Percentiles rank a stretch among this genome's conserved stretches.
Conservation (phyloP, 2,797 vertebrate genomes). For the Xenentodon cancila region DNA sequence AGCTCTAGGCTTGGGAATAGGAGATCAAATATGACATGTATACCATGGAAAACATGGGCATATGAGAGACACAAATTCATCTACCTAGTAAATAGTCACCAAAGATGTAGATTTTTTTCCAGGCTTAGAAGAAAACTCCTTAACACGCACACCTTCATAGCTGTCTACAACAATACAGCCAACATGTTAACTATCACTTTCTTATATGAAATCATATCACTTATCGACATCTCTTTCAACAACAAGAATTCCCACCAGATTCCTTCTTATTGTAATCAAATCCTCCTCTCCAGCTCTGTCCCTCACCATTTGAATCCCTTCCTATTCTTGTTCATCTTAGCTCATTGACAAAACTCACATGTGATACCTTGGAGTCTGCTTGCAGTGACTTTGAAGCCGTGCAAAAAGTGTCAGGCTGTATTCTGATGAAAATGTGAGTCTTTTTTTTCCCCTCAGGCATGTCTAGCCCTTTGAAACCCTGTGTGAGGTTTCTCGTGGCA, state of each 20-base stretch:
- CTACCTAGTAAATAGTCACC: conserved; percentile 32
- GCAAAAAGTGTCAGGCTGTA: conserved; percentile 57
- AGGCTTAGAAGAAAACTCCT: neutral
- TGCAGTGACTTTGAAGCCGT: conserved; percentile 62
- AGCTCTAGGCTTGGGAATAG: conserved; percentile 10
- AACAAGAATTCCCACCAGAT: conserved; percentile 29
- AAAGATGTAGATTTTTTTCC: conserved; percentile 19
- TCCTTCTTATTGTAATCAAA: conserved; percentile 17
- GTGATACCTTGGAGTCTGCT: conserved; percentile 64
- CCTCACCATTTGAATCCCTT: conserved; percentile 27
- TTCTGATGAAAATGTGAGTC: conserved; percentile 69
- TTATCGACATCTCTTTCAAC: conserved; percentile 33
- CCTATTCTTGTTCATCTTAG: conserved; percentile 35
- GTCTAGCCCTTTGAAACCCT: conserved; percentile 67
- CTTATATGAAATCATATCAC: conserved; percentile 34
- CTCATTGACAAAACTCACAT: conserved; percentile 61
- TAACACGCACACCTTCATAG: conserved; percentile 4
- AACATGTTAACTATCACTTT: conserved; percentile 17
- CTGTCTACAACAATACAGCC: conserved; percentile 9
- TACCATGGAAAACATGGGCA: conserved; percentile 12
- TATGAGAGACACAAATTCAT: conserved; percentile 21
- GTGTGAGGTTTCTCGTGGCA: conserved; percentile 51
- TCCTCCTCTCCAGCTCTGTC: conserved; percentile 13
- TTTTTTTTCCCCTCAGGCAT: conserved; percentile 42
- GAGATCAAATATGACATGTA: conserved; percentile 25